Conservation (phyloP, 2,888 invertebrate genomes). For the Drosophila koepferae region DNA sequence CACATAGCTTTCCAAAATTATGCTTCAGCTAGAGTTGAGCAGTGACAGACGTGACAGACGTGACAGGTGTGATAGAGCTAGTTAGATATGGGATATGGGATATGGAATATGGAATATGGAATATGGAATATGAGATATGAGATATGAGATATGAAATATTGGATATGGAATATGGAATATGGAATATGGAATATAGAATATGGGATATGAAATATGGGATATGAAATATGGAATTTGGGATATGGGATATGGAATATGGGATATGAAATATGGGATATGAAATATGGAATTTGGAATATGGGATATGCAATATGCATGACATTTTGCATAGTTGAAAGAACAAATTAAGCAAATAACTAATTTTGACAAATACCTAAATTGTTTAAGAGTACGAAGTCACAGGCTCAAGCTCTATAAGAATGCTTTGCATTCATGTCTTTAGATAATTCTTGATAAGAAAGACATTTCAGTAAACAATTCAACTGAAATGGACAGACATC, state of each 20-base stretch:
- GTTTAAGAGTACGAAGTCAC: no score
- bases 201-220: background rate
- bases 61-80: background rate
- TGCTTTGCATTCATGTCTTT: no score
- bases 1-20: conserved; percentile 5
- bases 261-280: background rate
- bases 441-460: no score
- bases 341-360: no score
- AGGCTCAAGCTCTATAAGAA: no score
- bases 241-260: background rate
- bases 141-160: background rate
- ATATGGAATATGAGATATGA: background rate
- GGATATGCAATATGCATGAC: background rate
- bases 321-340: no score
- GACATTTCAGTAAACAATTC: no score
- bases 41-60: no score
- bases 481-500: no score
- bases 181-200: background rate
- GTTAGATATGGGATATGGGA: background rate
- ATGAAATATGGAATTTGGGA: background rate
- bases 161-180: background rate
- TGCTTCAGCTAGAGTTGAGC: background rate
- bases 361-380: no score
- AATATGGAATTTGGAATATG: background rate
- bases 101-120: no score